A percentile compares a stretch with the other conserved stretches of the same genome.
phyloP scores from a whole-genome alignment of 2,113 vertebrate species.

The Megaceryle torquata region DNA sequence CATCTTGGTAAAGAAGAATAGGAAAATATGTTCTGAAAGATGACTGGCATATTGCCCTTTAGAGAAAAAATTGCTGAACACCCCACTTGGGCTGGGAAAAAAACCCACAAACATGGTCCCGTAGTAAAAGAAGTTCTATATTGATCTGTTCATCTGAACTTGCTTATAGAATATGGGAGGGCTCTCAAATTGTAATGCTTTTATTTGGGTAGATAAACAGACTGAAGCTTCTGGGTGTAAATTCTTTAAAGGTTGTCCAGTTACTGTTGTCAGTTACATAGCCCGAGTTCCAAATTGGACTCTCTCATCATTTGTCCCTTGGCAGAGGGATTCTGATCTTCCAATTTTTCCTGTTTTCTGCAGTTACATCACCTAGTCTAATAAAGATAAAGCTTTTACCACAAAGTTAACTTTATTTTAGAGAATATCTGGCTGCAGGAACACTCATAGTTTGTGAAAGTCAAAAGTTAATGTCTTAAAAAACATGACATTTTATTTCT shows the following conservation, averaged over 20 bases:
- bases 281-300: neutral
- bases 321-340: neutral
- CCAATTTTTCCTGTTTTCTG: neutral
- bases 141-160: neutral
- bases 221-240: neutral
- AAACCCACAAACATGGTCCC: neutral
- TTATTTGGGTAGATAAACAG: neutral
- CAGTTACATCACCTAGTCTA: neutral
- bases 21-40: neutral
- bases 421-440: neutral
- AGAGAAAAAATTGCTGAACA: neutral
- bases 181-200: neutral
- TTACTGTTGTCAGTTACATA: neutral
- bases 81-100: neutral
- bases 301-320: neutral
- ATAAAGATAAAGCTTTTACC: neutral
- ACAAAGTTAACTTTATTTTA: neutral
- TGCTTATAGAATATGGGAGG: too few relatives aligned
- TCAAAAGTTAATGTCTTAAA: neutral
- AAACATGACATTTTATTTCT: neutral
- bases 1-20: neutral
- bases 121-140: neutral
- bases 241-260: neutral
- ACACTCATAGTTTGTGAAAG: neutral
- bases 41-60: neutral